These are phyloP conservation scores for Neuroscelio doddi DNA, from an alignment of 2,888 invertebrate species.

Conservation along the genomic window DNA sequence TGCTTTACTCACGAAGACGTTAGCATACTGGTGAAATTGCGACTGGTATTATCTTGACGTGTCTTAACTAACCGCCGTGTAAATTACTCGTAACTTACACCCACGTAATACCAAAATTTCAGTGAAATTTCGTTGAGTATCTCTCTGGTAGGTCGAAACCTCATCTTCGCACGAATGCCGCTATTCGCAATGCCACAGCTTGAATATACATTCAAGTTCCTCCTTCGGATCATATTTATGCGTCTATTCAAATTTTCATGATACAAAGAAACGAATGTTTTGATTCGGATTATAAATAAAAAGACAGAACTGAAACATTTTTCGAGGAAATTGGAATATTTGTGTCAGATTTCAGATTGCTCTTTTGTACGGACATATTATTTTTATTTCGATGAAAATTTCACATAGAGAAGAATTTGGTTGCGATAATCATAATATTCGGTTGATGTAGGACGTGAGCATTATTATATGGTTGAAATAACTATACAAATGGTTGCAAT, in stretches of 20 bases:
- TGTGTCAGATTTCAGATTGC: too few relatives aligned
- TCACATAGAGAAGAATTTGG: too few relatives aligned
- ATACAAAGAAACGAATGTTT: conserved; percentile 8
- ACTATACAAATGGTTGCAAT: too few relatives aligned
- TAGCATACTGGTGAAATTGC: conserved; percentile 37
- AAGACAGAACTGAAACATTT: background rate
- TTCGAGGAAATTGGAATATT: too few relatives aligned
- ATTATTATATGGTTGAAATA: too few relatives aligned
- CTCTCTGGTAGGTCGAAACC: conserved; percentile 24
- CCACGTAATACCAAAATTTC: conserved; percentile 51
- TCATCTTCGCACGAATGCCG: conserved; percentile 16
- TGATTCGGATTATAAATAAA: conserved; percentile 2
- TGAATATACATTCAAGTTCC: conserved; percentile 29
- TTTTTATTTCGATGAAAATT: too few relatives aligned
- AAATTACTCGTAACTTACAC: conserved; percentile 59
- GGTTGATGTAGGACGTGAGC: too few relatives aligned
- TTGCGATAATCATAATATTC: too few relatives aligned
- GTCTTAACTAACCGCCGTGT: conserved; percentile 53
- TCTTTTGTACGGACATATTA: too few relatives aligned
- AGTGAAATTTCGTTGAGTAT: conserved; percentile 31
- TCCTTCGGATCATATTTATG: conserved; percentile 34
- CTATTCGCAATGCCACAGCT: too few relatives aligned
- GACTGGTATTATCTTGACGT: conserved; percentile 34
- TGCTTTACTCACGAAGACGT: too few relatives aligned
- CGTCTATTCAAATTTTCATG: conserved; percentile 33